Base-by-base conservation (phyloP, 1,140 invertebrate species). In the Drosophila insularis region DNA sequence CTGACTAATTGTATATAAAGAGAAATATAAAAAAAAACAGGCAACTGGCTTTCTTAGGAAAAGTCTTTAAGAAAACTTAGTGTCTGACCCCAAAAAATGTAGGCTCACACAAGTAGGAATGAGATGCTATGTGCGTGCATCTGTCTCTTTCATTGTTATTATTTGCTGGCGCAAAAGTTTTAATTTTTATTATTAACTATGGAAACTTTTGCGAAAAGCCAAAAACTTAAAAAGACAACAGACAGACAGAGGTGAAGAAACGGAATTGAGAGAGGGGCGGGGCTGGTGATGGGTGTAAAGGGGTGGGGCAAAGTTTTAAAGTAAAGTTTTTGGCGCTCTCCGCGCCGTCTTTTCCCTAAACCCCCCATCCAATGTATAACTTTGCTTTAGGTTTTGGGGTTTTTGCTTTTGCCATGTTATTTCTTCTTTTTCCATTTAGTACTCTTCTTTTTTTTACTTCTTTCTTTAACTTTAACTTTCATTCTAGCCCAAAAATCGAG, bases 161-260 rank as follows among this genome's bases (percentile, higher is more conserved):
- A 81, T 89, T 85, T 89, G 81, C 86, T 75, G 85, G 85, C 85
- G 85, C 86, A 78, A 89, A 89, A 89, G 85, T 89, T 89, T 89
- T 89, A 89, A 89, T 89, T 89, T 89, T 89, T 89, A 89, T 89
- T 89, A 89, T 89, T 89, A 89, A 89, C 86, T 90, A 89, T 86
- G 85, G 80, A 89, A 89, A 74, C 68, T 82, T 89, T 84, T 76
- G 70, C 62, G 56, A 68, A 80, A 75, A 81, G 74, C 71, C 81
- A 85, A 55, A 86, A 87, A 87, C 85, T 74, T 86, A 87, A 89
- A 89, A 89, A 79, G 76, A 76, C 77, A 74, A 80, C 80, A 87
- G 85, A 86, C 70, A 77, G 72, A 77, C 13, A 61, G 74, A 31
- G 11, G 23, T 27, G 40, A 40, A 40, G 82, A 78, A 65, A 85